Percentiles rank a stretch among this genome's conserved stretches.
Conservation (phyloP, 2,113 vertebrate species). For the Phasianus colchicus region DNA sequence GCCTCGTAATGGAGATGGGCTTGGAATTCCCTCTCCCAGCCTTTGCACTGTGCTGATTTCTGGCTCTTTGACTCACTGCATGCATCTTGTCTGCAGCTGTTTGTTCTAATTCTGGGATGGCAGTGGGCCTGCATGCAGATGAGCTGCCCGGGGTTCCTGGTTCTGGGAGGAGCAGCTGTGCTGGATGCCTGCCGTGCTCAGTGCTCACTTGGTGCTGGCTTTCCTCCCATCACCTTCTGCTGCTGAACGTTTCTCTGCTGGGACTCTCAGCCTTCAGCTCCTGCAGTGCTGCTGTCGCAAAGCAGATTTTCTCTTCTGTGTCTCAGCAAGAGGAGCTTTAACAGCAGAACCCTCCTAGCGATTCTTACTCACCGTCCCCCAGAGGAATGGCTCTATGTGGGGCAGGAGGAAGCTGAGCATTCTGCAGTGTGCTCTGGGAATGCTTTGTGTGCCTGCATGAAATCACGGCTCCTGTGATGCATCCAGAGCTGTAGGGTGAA, state of each 20-base stretch:
- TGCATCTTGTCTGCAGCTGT: background rate
- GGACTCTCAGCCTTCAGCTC: constrained; percentile 8
- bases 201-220: background rate
- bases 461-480: background rate
- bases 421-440: background rate
- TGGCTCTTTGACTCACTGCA: background rate
- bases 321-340: constrained; percentile 48
- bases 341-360: constrained; percentile 43
- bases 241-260: background rate
- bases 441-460: background rate
- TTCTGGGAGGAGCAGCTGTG: background rate
- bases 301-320: constrained; percentile 19
- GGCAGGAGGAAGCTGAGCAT: constrained; percentile 31
- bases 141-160: background rate
- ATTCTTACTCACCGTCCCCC: background rate
- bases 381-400: constrained; percentile 50
- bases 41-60: background rate
- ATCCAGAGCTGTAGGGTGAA: background rate
- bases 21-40: background rate
- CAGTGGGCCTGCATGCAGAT: accelerated
- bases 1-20: background rate
- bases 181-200: background rate
- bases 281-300: constrained; percentile 13
- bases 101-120: background rate
- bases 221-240: background rate